Evolutionary conservation across 2,888 invertebrate species (phyloP), one percentile per base, ranked within the genome.

Genomic region (Petrophora chlorosata): DNA sequence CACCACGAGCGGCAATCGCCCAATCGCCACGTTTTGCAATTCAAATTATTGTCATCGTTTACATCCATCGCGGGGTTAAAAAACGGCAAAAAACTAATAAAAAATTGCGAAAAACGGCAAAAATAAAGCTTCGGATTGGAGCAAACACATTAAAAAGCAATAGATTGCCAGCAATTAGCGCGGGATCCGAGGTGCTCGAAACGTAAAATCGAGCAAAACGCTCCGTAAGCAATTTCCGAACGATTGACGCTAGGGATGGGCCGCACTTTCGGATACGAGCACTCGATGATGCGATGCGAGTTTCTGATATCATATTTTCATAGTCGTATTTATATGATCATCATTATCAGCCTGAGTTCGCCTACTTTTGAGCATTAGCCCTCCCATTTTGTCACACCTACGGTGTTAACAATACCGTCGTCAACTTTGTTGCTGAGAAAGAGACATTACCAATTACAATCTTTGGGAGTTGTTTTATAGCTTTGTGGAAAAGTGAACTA

Each of bases 111-210:
- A 67, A 72, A 70, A 72, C 62, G 64, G 60, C 59, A 57, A 58
- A 47, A 63, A 70, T 67, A 70, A 73, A 73, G 62, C 61, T 56
- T 59, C 55, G 61, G 68, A 67, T 67, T 62, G 65, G 61, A 60
- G 70, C 73, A 79, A 82, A 81, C 78, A 75, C 74, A 79, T 83
- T 81, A 76, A 80, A 82, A 75, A 73, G 79, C 79, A 73, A 81
- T 83, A 81, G 80, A 83, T 81, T 80, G 79, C 67, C 48, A 80
- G 81, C 84, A 84, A 85, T 84, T 82, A 84, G 76, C 70, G 73
- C 59, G 45, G 65, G 54, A 49, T 35, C 50, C 45, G 52, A 55
- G 47, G 36, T 40, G 41, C 36, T 38, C 28, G 26, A 30, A 34
- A 45, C 34, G 50, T 41, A 53, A 57, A 59, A 59, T 48, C 46